A percentile compares a stretch with the other conserved stretches of the same genome.
phyloP scores from a whole-genome alignment of 2,797 vertebrate genomes.

The Amazonetta brasiliensis region DNA sequence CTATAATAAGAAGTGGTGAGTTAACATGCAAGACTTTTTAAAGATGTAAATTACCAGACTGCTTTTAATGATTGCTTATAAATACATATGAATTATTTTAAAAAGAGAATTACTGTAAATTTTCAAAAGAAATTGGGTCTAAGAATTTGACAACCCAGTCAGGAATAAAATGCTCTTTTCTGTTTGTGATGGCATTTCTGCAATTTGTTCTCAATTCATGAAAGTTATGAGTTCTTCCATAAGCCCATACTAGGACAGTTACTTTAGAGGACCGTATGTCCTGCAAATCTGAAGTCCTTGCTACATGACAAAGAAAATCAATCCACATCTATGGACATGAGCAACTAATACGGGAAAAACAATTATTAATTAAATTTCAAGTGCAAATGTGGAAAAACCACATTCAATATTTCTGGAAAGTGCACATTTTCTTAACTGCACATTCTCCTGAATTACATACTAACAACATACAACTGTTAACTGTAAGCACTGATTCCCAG shows the following conservation, averaged over 20 bases:
- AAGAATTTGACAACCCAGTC: not conserved
- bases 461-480: not conserved
- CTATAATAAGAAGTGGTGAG: not conserved
- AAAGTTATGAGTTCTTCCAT: not conserved
- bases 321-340: not conserved
- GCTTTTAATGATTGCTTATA: not conserved
- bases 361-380: not conserved
- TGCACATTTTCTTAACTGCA: not conserved
- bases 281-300: not conserved
- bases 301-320: not conserved
- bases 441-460: not conserved
- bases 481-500: not conserved
- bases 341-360: not conserved
- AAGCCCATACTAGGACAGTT: not conserved
- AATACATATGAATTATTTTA: rapidly evolving
- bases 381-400: not conserved
- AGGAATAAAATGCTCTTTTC: not conserved
- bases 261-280: not conserved
- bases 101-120: not conserved
- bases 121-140: not conserved
- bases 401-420: rapidly evolving
- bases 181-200: not conserved
- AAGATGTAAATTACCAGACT: not conserved
- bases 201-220: not conserved
- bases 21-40: not conserved